Evolutionary conservation across 2,113 vertebrate species (phyloP).

Genomic region (Ifrita kowaldi): DNA sequence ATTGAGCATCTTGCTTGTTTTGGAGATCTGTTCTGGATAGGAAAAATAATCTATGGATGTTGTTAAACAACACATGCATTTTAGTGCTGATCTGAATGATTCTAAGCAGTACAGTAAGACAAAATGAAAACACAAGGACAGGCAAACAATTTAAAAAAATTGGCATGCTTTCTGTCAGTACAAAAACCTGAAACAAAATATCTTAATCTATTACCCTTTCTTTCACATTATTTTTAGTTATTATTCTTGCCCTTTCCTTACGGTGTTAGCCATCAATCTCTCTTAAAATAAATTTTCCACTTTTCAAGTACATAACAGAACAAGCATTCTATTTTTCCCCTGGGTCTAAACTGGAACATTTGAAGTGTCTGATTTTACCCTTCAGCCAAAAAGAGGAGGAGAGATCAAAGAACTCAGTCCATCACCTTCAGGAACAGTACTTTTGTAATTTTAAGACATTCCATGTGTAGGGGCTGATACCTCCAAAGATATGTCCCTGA

Average conservation of each 20-base stretch:
- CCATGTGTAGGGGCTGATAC: background rate
- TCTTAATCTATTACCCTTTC: background rate
- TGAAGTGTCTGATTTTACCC: background rate
- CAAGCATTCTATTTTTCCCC: background rate
- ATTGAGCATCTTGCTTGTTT: background rate
- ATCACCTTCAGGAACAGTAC: background rate
- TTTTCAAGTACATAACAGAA: background rate
- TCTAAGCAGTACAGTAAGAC: background rate
- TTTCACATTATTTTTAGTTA: background rate
- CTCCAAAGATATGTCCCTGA: background rate
- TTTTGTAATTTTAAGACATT: background rate
- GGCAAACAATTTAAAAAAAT: background rate
- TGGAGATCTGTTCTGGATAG: background rate
- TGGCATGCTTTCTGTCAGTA: background rate
- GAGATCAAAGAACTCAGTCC: background rate
- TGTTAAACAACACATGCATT: background rate
- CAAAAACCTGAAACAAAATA: background rate
- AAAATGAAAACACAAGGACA: background rate
- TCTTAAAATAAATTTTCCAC: slow-evolving; percentile 6
- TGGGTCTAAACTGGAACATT: background rate
- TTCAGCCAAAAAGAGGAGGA: background rate
- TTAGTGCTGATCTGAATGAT: background rate
- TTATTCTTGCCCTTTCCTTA: background rate
- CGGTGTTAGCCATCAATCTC: background rate
- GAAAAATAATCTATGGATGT: background rate